Evolutionary conservation across 2,888 invertebrate species (phyloP).

Genomic region (Phengaris alcon): DNA sequence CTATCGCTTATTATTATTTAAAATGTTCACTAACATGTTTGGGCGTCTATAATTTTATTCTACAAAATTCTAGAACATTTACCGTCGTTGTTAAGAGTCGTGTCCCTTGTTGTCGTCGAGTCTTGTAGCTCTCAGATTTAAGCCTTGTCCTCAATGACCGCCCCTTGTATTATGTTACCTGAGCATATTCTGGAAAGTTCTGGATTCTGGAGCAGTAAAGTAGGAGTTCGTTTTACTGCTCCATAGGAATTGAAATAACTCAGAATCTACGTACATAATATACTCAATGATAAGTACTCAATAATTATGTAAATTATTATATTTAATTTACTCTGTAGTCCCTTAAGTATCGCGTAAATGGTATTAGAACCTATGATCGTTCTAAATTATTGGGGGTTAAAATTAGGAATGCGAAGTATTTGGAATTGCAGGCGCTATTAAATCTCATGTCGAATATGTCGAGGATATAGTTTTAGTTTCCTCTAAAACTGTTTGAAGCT

Average conservation of each 20-base stretch:
- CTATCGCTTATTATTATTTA: neutral
- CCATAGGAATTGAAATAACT: neutral
- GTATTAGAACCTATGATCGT: neutral
- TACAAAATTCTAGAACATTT: slow-evolving; percentile 28
- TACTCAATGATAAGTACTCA: too few species aligned
- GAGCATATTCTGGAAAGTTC: neutral
- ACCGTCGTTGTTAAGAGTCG: slow-evolving; percentile 11
- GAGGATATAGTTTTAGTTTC: slow-evolving; percentile 30
- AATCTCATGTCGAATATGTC: slow-evolving; percentile 30
- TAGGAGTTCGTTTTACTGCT: neutral
- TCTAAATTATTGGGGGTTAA: slow-evolving; percentile 2
- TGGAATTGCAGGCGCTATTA: slow-evolving; percentile 27
- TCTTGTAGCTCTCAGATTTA: slow-evolving; percentile 10
- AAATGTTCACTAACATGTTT: neutral
- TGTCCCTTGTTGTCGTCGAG: slow-evolving; percentile 6
- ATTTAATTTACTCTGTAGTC: too few species aligned
- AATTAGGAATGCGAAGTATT: slow-evolving; percentile 21
- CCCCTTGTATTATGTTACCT: slow-evolving; percentile 11
- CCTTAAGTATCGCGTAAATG: neutral
- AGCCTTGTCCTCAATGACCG: neutral
- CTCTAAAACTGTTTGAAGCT: slow-evolving; percentile 29
- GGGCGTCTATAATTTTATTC: neutral
- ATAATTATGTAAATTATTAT: too few species aligned
- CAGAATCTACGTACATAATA: too few species aligned
- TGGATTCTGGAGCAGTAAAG: neutral